These are phyloP conservation scores for Lutraria rhynchaena DNA, from an alignment of 1,140 invertebrate genomes.

Conservation along the genomic window DNA sequence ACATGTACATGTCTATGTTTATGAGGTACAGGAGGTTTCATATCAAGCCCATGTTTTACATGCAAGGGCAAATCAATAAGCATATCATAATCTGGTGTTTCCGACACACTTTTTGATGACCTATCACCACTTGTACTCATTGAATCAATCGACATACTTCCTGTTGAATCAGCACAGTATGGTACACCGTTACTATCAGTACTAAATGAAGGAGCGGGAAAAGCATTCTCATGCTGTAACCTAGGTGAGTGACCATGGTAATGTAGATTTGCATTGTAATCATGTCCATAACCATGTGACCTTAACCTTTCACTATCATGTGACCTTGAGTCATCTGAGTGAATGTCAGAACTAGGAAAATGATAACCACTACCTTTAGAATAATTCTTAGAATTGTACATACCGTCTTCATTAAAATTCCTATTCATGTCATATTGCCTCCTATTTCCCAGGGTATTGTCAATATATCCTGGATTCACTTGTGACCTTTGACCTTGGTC, in stretches of 20 bases:
- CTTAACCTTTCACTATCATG: slow-evolving; percentile 22
- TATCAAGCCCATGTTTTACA: slow-evolving; percentile 8
- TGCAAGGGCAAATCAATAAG: slow-evolving; percentile 17
- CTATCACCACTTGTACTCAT: slow-evolving; percentile 52
- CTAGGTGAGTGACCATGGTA: neutral
- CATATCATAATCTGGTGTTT: slow-evolving; percentile 45
- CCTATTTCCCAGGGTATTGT: slow-evolving; percentile 39
- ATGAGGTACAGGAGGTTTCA: slow-evolving; percentile 49
- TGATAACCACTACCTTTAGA: slow-evolving; percentile 44
- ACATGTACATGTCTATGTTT: slow-evolving; percentile 48
- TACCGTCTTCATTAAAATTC: neutral
- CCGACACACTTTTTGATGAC: slow-evolving; percentile 45
- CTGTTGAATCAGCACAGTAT: slow-evolving; percentile 26
- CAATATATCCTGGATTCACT: slow-evolving; percentile 42
- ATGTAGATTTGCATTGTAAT: slow-evolving; percentile 3
- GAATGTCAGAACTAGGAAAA: neutral
- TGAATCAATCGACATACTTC: slow-evolving; percentile 53
- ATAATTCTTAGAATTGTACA: neutral
- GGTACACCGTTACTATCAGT: slow-evolving; percentile 4
- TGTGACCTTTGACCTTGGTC: slow-evolving; percentile 55
- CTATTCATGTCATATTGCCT: slow-evolving; percentile 8
- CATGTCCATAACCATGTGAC: slow-evolving; percentile 10
- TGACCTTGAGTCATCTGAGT: slow-evolving; percentile 21
- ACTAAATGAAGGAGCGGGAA: slow-evolving; percentile 22
- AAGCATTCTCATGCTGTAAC: slow-evolving; percentile 18